These are phyloP conservation scores for Tipula lateralis DNA, from an alignment of 2,888 invertebrate genomes.

Conservation along the genomic window DNA sequence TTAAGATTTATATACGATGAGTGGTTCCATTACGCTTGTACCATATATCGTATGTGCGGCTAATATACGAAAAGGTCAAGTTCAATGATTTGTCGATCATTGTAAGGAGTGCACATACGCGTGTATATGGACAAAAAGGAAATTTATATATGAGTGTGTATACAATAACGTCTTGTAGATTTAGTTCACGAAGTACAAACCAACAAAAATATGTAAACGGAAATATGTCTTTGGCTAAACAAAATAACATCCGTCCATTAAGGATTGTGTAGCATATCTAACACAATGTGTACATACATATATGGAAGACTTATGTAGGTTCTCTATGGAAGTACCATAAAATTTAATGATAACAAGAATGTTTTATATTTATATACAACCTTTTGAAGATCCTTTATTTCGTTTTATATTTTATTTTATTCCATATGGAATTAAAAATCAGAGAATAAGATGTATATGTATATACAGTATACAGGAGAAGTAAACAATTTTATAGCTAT, in stretches of 20 bases:
- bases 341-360: slow-evolving; percentile 4
- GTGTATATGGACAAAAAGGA: not conserved
- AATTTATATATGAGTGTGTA: not conserved
- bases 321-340: not conserved
- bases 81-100: not conserved
- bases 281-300: not conserved
- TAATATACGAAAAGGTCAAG: not conserved
- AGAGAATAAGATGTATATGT: not conserved
- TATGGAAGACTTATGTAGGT: not conserved
- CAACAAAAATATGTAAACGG: not conserved
- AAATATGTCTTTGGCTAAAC: not conserved
- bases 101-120: not conserved
- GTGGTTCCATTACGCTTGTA: not conserved
- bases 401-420: not conserved
- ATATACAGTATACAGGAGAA: not conserved
- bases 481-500: not conserved
- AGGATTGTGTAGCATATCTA: no score
- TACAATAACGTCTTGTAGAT: not conserved
- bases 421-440: slow-evolving; percentile 1
- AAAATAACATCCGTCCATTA: not conserved
- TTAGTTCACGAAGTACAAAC: not conserved
- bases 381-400: slow-evolving; percentile 6
- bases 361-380: not conserved
- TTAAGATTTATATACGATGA: not conserved
- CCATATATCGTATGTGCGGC: not conserved